A percentile compares a stretch with the other conserved stretches of the same genome.
Conservation (phyloP, 2,888 invertebrate species). For the Plebejus argus region DNA sequence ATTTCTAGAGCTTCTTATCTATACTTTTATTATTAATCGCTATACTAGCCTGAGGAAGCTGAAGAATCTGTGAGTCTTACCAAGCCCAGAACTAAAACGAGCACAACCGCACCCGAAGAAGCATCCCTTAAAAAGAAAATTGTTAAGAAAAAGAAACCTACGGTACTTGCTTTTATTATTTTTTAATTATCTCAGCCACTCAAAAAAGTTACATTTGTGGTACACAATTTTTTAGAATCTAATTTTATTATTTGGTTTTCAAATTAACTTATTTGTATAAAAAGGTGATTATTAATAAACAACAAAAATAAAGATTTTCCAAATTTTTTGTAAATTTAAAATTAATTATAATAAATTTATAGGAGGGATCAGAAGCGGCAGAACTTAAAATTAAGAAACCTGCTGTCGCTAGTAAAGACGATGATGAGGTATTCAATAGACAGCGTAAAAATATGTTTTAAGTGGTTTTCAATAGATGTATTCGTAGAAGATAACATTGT, state of each 20-base stretch:
- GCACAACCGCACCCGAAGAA: conserved; percentile 76
- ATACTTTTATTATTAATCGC: conserved; percentile 49
- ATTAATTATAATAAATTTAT: conserved; percentile 44
- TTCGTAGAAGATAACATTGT: background rate
- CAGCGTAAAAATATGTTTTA: conserved; percentile 33
- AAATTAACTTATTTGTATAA: background rate
- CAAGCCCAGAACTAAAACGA: conserved; percentile 74
- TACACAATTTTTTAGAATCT: background rate
- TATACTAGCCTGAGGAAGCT: conserved; percentile 72
- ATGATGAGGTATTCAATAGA: conserved; percentile 65
- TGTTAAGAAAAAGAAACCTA: conserved; percentile 74
- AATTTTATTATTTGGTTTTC: background rate
- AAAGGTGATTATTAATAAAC: background rate
- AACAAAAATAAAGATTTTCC: background rate
- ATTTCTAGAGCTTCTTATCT: conserved; percentile 35
- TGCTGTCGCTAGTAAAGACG: conserved; percentile 70
- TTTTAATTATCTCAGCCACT: conserved; percentile 65
- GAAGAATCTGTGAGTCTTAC: conserved; percentile 75
- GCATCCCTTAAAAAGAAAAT: conserved; percentile 77
- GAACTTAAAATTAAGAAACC: conserved; percentile 75
- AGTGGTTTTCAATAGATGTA: conserved; percentile 22
- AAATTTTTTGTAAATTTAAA: background rate
- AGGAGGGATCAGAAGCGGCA: conserved; percentile 74
- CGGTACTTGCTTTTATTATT: conserved; percentile 57
- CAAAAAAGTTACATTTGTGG: background rate